A percentile compares a stretch with the other conserved stretches of the same genome.
Evolutionary conservation across 2,888 invertebrate species (phyloP).

Genomic region (Drosophila pseudotakahashii): DNA sequence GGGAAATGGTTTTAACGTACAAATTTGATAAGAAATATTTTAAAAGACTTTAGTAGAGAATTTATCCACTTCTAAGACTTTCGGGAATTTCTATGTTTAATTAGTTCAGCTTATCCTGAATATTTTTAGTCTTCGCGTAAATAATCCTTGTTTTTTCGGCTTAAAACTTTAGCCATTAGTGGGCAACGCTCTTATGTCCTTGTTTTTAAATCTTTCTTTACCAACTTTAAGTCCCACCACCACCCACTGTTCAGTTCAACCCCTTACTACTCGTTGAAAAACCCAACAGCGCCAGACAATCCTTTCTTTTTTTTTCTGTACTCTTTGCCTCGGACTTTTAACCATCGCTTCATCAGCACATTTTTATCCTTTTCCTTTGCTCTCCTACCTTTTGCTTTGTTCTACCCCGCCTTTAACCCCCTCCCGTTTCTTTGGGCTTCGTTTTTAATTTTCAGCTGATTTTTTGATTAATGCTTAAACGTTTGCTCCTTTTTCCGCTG

Average conservation of each 20-base stretch:
- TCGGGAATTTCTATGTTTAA: background rate
- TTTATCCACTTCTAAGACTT: too few species aligned
- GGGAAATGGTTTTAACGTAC: background rate
- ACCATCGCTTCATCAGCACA: slow-evolving; percentile 38
- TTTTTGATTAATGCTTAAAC: slow-evolving; percentile 78
- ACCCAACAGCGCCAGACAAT: slow-evolving; percentile 40
- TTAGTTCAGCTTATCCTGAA: background rate
- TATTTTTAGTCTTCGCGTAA: background rate
- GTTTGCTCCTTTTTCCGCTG: slow-evolving; percentile 54
- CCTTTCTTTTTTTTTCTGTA: slow-evolving; percentile 29
- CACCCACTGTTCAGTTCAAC: background rate
- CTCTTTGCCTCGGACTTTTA: slow-evolving; percentile 38
- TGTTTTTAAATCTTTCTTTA: slow-evolving; percentile 9
- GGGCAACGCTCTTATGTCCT: slow-evolving; percentile 3
- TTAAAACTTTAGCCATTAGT: slow-evolving; percentile 21
- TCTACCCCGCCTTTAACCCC: slow-evolving; percentile 18
- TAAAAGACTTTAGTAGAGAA: background rate
- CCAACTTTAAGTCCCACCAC: slow-evolving; percentile 27
- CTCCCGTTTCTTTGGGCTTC: slow-evolving; percentile 26
- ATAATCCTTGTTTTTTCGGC: slow-evolving; percentile 8
- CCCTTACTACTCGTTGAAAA: background rate
- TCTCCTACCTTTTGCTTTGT: slow-evolving; percentile 23
- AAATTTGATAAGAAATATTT: background rate
- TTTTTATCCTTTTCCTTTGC: slow-evolving; percentile 39
- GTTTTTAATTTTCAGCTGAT: slow-evolving; percentile 78